phyloP scores from a whole-genome alignment of 2,888 invertebrate species.

The Cataglyphis altisquamis region DNA sequence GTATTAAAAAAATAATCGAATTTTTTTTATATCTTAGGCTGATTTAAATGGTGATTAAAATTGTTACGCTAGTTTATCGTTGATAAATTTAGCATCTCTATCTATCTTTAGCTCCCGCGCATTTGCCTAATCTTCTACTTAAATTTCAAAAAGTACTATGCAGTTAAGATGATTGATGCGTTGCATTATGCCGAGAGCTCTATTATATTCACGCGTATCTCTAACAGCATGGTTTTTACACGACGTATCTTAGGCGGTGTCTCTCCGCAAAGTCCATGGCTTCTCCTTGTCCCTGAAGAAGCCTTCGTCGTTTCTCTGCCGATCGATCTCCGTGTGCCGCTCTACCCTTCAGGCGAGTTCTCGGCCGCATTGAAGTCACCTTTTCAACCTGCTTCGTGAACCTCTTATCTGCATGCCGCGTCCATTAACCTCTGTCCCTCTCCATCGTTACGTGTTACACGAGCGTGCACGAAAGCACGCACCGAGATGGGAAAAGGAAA shows the following conservation, averaged over 20 bases:
- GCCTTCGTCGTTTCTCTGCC: constrained; percentile 49
- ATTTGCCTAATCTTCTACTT: not conserved
- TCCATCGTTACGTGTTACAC: constrained; percentile 45
- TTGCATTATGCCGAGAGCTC: constrained; percentile 19
- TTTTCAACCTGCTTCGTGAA: constrained; percentile 55
- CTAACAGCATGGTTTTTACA: constrained; percentile 15
- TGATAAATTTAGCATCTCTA: not conserved
- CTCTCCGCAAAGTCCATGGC: constrained; percentile 36
- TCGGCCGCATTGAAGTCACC: constrained; percentile 51
- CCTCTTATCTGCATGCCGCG: constrained; percentile 52
- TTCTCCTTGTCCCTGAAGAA: constrained; percentile 53
- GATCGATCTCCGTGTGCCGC: constrained; percentile 46
- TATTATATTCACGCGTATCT: constrained; percentile 24
- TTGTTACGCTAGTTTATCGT: not conserved
- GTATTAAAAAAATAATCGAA: not conserved
- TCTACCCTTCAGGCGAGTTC: constrained; percentile 37
- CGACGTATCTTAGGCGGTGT: not conserved
- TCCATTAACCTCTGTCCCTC: constrained; percentile 57
- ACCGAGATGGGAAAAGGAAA: constrained; percentile 39
- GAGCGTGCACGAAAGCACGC: constrained; percentile 42
- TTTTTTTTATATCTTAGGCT: not conserved
- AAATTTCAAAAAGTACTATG: constrained; percentile 20
- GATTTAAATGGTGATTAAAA: not conserved
- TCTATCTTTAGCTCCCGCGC: not conserved
- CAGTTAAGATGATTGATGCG: constrained; percentile 15